Evolutionary conservation across 37 sponge, comb jelly and placozoan genomes (phyloP).

Genomic region (Corticium candelabrum): DNA sequence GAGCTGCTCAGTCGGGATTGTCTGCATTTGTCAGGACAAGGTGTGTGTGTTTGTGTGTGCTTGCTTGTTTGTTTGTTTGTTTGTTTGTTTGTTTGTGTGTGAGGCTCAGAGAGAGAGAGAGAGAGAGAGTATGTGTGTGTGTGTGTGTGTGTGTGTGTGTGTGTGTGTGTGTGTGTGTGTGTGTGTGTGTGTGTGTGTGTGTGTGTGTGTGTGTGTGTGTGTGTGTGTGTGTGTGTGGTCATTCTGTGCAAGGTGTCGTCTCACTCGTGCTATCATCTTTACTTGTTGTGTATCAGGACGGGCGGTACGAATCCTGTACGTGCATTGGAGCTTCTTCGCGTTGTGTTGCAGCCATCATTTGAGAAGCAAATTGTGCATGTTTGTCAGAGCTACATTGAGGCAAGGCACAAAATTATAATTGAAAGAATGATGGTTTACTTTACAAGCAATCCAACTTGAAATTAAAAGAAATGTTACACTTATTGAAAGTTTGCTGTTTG

Average conservation of each 20-base stretch:
- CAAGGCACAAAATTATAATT: no score
- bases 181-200: not conserved
- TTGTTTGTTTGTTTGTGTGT: not conserved
- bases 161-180: not conserved
- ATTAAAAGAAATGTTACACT: no score
- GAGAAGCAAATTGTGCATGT: not conserved
- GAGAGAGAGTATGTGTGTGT: no score
- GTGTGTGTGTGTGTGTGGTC: no score
- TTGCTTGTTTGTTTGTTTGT: not conserved
- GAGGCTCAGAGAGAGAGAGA: no score
- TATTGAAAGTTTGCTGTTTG: not conserved
- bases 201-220: not conserved
- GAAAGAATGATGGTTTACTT: no score
- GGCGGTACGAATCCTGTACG: not conserved
- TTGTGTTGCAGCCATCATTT: not conserved
- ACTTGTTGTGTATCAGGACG: not conserved
- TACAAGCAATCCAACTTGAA: no score
- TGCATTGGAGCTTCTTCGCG: not conserved
- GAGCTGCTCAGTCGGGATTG: not conserved
- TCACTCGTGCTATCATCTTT: not conserved
- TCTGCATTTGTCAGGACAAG: not conserved
- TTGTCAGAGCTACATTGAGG: not conserved
- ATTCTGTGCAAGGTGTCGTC: not conserved
- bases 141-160: not conserved
- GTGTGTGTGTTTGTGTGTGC: not conserved